Evolutionary conservation across 2,113 vertebrate genomes (phyloP).

Genomic region (Brachypteracias leptosomus): DNA sequence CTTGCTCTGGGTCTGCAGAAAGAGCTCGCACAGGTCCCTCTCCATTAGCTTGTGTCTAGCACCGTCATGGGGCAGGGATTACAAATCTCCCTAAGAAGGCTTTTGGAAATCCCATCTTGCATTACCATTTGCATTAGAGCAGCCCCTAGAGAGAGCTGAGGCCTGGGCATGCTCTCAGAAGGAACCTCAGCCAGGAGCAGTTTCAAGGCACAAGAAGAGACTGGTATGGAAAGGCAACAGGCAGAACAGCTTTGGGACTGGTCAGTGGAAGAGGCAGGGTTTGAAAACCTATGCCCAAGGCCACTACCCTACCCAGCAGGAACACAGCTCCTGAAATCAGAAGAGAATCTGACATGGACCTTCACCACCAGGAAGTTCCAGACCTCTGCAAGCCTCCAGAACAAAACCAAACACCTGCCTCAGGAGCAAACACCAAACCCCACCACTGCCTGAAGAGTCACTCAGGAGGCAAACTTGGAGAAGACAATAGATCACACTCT

Average conservation of each 20-base stretch:
- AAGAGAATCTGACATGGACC: neutral
- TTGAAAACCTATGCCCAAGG: neutral
- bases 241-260: neutral
- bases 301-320: neutral
- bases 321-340: neutral
- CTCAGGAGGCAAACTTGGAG: neutral
- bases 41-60: constrained; percentile 46
- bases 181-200: neutral
- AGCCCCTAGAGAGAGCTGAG: neutral
- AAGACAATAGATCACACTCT: neutral
- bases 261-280: neutral
- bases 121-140: constrained; percentile 34
- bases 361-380: neutral
- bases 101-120: constrained; percentile 61
- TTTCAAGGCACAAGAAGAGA: neutral
- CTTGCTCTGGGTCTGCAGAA: neutral
- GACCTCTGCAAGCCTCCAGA: neutral
- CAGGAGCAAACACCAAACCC: neutral
- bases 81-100: constrained; percentile 46
- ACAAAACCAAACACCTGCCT: neutral
- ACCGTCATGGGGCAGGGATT: constrained; percentile 52
- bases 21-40: neutral
- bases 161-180: neutral
- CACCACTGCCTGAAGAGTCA: neutral
- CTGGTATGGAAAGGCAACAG: neutral